A percentile compares a stretch with the other conserved stretches of the same genome.
phyloP scores from a whole-genome alignment of 2,113 vertebrate species.

The Oryzias celebensis region DNA sequence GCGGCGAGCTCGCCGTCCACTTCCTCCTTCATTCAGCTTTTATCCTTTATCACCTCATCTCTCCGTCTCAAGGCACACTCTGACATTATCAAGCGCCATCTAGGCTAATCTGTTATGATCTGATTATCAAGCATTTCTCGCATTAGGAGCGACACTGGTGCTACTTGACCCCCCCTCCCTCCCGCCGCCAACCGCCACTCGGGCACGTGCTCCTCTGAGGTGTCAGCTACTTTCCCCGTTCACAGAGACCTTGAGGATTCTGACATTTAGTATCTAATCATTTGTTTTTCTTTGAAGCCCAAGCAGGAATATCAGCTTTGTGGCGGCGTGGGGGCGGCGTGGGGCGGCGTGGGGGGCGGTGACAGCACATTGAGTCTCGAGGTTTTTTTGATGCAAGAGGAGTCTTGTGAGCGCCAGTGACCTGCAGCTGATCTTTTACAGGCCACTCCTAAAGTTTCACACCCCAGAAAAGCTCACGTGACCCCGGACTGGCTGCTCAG shows the following conservation, averaged over 20 bases:
- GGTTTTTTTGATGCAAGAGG: constrained; percentile 78
- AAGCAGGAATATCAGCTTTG: constrained; percentile 63
- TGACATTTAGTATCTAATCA: constrained; percentile 60
- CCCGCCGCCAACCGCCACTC: neutral
- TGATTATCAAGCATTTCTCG: constrained; percentile 67
- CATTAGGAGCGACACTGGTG: constrained; percentile 68
- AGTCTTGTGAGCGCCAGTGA: constrained; percentile 79
- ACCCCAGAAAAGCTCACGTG: constrained; percentile 79
- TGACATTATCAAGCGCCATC: constrained; percentile 81
- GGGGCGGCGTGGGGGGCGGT: constrained; percentile 80
- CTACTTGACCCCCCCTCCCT: constrained; percentile 73
- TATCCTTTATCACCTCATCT: constrained; percentile 53
- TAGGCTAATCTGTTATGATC: constrained; percentile 84
- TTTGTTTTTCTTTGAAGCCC: constrained; percentile 30
- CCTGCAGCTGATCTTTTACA: constrained; percentile 86
- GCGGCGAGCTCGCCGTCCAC: constrained; percentile 58
- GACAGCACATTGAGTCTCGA: constrained; percentile 79
- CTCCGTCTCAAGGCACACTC: constrained; percentile 72
- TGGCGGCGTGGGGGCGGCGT: constrained; percentile 79
- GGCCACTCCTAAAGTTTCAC: constrained; percentile 83
- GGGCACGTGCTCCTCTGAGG: constrained; percentile 69
- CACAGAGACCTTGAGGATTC: constrained; percentile 24
- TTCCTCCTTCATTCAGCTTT: constrained; percentile 50
- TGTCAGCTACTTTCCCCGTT: constrained; percentile 85
- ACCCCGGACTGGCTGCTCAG: constrained; percentile 83